Evolutionary conservation across 1,140 invertebrate genomes (phyloP).

Genomic region (Apis florea): DNA sequence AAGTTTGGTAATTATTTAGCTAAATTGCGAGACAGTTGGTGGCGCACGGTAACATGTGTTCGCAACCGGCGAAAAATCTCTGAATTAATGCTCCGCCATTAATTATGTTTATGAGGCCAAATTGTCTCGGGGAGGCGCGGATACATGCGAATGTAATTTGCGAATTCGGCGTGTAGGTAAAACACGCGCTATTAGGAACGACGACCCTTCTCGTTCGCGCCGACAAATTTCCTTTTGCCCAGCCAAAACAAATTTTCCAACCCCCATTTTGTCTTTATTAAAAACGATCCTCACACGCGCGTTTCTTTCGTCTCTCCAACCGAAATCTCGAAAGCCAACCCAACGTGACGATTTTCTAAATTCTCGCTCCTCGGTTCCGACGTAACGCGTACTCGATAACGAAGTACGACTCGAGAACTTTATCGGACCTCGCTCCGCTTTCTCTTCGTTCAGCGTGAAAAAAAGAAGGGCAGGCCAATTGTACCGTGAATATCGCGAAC

Average conservation of each 20-base stretch:
- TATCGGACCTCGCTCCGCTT: too few species aligned
- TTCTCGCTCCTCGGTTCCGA: too few species aligned
- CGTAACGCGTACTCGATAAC: too few species aligned
- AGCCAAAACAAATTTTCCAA: background rate
- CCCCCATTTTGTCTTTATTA: background rate
- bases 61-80: constrained; percentile 74
- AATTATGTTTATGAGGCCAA: constrained; percentile 80
- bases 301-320: too few species aligned
- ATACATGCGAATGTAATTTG: constrained; percentile 72
- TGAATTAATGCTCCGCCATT: constrained; percentile 78
- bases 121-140: constrained; percentile 70
- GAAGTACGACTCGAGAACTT: too few species aligned
- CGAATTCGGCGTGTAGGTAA: constrained; percentile 58
- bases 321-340: too few species aligned
- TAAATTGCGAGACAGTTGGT: constrained; percentile 79
- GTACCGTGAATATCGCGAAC: constrained; percentile 7
- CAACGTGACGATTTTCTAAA: too few species aligned
- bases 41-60: constrained; percentile 76
- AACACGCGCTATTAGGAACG: constrained; percentile 23
- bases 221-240: constrained; percentile 12
- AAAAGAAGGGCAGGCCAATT: background rate
- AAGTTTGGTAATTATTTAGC: constrained; percentile 81
- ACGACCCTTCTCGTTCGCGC: background rate
- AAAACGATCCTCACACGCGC: background rate
- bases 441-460: too few species aligned